A percentile compares a stretch with the other conserved stretches of the same genome.
phyloP scores from a whole-genome alignment of 2,888 invertebrate genomes.

The Pelosia muscerda region DNA sequence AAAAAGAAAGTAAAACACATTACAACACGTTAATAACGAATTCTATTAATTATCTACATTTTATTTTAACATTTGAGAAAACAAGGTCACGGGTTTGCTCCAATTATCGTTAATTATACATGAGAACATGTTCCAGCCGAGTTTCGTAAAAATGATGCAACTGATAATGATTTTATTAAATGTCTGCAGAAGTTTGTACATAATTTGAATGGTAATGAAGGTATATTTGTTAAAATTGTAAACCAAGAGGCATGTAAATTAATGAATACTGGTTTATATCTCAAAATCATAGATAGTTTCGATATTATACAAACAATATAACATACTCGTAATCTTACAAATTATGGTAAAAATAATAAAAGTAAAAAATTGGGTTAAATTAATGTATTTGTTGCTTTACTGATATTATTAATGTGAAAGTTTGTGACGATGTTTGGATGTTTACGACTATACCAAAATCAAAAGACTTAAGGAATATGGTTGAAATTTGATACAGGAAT shows the following conservation, averaged over 20 bases:
- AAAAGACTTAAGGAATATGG: too few species aligned
- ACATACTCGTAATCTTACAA: too few species aligned
- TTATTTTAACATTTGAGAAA: not conserved
- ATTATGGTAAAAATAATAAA: too few species aligned
- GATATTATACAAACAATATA: not conserved
- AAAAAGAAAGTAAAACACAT: not conserved
- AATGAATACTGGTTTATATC: not conserved
- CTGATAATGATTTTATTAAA: conserved; percentile 6
- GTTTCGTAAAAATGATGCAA: conserved; percentile 9
- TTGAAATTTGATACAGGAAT: too few species aligned
- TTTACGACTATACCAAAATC: too few species aligned
- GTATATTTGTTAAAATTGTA: not conserved
- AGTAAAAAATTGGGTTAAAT: too few species aligned
- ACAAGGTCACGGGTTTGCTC: conserved; percentile 25
- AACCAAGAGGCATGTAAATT: too few species aligned
- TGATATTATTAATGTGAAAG: too few species aligned
- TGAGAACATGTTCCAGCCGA: conserved; percentile 18
- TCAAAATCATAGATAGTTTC: not conserved
- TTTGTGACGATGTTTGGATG: too few species aligned
- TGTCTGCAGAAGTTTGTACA: not conserved
- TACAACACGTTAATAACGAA: not conserved
- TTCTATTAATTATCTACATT: not conserved
- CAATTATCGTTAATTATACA: conserved; percentile 30
- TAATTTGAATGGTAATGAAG: not conserved
- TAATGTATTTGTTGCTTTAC: too few species aligned